Conservation (phyloP, 2,113 vertebrate genomes). For the Hippocampus mohnikei region DNA sequence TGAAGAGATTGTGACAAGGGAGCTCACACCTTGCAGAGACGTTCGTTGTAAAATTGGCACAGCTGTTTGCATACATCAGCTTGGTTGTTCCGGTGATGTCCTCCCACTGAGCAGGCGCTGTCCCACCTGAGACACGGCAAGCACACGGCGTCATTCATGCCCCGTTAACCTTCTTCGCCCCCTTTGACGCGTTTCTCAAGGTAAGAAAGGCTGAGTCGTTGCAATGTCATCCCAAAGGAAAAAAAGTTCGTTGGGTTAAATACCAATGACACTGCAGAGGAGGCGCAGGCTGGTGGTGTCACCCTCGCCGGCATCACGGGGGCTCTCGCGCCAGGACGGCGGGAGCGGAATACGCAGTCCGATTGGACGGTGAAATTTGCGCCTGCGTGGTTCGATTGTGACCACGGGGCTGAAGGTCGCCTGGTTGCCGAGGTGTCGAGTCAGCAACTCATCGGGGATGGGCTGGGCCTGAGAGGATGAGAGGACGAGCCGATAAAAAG, state of each 20-base stretch:
- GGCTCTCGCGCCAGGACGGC: conserved; percentile 92
- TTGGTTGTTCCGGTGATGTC: conserved; percentile 98
- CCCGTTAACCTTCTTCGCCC: background rate
- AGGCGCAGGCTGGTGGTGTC: conserved; percentile 95
- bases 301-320: conserved; percentile 86
- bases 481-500: conserved; percentile 1
- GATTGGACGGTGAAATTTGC: conserved; percentile 96
- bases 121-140: conserved; percentile 79
- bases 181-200: background rate
- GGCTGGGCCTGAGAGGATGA: conserved; percentile 84
- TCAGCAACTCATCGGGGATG: conserved; percentile 91
- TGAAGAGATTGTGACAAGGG: background rate
- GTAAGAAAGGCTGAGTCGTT: background rate
- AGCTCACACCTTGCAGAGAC: conserved; percentile 93
- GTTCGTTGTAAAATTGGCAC: conserved; percentile 96
- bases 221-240: conserved; percentile 18
- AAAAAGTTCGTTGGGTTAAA: conserved; percentile 14
- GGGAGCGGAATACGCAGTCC: conserved; percentile 91
- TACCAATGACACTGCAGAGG: conserved; percentile 96
- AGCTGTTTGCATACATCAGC: conserved; percentile 87
- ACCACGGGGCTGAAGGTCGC: conserved; percentile 98
- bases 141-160: conserved; percentile 19
- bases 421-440: conserved; percentile 92
- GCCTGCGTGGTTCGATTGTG: conserved; percentile 89
- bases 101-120: conserved; percentile 94